These are phyloP conservation scores for Oegoconia quadripuncta DNA, from an alignment of 2,888 invertebrate species.

Conservation along the genomic window DNA sequence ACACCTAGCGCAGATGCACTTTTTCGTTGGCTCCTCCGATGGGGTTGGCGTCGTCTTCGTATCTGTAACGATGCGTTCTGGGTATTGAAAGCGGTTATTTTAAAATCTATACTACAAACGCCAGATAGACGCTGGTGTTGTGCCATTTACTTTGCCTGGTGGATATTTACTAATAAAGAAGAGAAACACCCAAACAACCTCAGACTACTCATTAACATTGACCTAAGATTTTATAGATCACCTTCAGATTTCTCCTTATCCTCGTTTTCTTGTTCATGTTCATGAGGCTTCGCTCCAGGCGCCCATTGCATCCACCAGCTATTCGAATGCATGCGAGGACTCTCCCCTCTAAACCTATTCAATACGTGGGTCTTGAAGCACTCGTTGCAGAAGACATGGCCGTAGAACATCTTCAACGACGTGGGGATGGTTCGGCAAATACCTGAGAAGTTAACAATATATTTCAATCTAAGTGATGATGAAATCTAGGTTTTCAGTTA, in stretches of 20 bases:
- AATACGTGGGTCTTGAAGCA: conserved; percentile 66
- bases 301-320: conserved; percentile 71
- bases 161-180: too few relatives aligned
- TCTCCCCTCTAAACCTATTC: conserved; percentile 48
- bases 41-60: conserved; percentile 19
- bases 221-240: too few relatives aligned
- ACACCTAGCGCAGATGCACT: conserved; percentile 58
- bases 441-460: conserved; percentile 40
- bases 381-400: conserved; percentile 66
- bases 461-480: too few relatives aligned
- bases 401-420: conserved; percentile 66
- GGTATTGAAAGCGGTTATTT: neutral
- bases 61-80: conserved; percentile 9
- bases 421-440: conserved; percentile 59
- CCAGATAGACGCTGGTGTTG: too few relatives aligned
- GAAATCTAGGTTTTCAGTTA: too few relatives aligned
- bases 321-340: conserved; percentile 46
- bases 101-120: neutral
- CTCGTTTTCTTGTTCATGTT: conserved; percentile 2
- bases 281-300: conserved; percentile 39
- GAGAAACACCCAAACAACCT: too few relatives aligned
- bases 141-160: too few relatives aligned
- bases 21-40: conserved; percentile 37
- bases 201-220: too few relatives aligned
- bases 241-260: conserved; percentile 16